Evolutionary conservation across 2,797 vertebrate genomes (phyloP), one percentile per base, ranked within the genome.

Genomic region (Eremophila alpestris): DNA sequence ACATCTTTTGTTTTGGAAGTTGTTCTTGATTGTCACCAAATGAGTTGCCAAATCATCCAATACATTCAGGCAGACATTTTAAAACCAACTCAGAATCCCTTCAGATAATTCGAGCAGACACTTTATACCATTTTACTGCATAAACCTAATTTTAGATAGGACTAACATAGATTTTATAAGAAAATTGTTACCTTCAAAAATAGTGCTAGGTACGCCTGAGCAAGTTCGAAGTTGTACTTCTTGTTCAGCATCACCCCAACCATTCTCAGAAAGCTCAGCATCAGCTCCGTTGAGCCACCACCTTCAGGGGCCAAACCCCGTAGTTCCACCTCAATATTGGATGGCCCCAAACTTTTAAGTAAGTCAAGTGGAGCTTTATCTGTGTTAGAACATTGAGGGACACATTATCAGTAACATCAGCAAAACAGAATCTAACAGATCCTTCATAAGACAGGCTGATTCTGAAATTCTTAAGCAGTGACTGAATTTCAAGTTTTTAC

Each of bases 131-230:
- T 82, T 80, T n/a, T 65, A 73, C 22, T 21, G 20, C 5, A 63
- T 12, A 87, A 43, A 3, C 1, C 22, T 5, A 2, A 59, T 46
- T 84, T 71, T 40, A 49, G 51, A 56, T 9, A 71, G 6, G 12
- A 87, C 14, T 65, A 79, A 60, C 4, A 46, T 3, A 30, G 69
- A 36, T 59, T 64, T 49, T 54, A 0, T 19, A 30, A 63, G 41
- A 78, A 56, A 94, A 54, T 0, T 23, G 3, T 96, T 97, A 99
- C 99, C 99, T 99, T 99, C 67, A 99, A 93, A 96, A 99, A 99
- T 7, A 99, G 98, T 0, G 99, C 98, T 85, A 99, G 98, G 95
- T 99, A 99, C 0, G 98, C 98, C 22, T 99, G 99, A 10, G 98
- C 98, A 83, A 99, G 97, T 81, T 99, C 99, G 9, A 99, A 99